Evolutionary conservation across 2,113 vertebrate genomes (phyloP), one percentile per base, ranked within the genome.

Genomic region (Rafetus swinhoei): DNA sequence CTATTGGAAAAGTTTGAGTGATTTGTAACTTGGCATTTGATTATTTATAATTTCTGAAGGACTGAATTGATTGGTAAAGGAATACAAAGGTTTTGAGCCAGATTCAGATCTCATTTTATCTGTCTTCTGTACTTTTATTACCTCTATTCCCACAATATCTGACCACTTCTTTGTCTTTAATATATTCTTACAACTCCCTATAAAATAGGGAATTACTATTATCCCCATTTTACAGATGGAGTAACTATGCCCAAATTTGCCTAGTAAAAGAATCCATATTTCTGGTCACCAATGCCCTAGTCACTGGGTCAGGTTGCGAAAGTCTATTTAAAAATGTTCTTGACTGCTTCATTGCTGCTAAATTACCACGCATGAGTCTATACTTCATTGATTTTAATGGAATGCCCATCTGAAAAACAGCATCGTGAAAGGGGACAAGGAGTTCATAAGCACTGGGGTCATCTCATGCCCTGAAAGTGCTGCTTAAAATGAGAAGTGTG

Each of bases 311-410:
- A 11, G 57, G 8, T 10, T 0, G 0, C 5, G 54, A 19, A 87
- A 52, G 54, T 85, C 19, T 65, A 25, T 80, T 93, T 54, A 12
- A 60, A 39, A 81, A 19, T 25, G 22, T 29, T 74, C 7, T 9
- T 4, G 77, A 1, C 45, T 45, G 25, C 35, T 45, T 77, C 0
- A 0, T 50, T 62, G 9, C 35, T 88, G 77, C 15, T 35, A 59
- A 32, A n/a, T 19, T 59, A 7, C 62, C n/a, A 39, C 19, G 56
- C 10, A 1, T 1, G 6, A n/a, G 3, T 0, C 0, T 55, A 2
- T 60, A 45, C 0, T 0, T 29, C 13, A 32, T 45, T 77, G 59
- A 72, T 80, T 77, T 83, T 21, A 45, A 84, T 13, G 6, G 54
- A 11, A 45, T 1, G 21, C 50, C 0, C 0, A 7, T 77, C 65